A percentile compares a stretch with the other conserved stretches of the same genome.
Evolutionary conservation across 2,797 vertebrate species (phyloP).

Genomic region (Micrastur ruficollis): DNA sequence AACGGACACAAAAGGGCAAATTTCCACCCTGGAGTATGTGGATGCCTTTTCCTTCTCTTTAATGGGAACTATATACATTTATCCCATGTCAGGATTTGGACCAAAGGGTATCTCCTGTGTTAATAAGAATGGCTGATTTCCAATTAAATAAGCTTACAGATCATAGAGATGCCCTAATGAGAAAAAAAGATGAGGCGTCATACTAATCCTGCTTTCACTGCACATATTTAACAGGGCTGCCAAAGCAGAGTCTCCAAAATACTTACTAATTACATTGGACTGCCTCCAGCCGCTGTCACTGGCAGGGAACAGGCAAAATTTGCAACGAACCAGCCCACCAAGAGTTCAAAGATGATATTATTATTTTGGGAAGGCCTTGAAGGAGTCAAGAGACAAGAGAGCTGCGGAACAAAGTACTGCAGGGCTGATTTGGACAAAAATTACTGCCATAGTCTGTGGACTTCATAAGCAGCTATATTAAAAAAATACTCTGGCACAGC

Average conservation of each 20-base stretch:
- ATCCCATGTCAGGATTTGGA: background rate
- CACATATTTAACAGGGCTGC: constrained; percentile 42
- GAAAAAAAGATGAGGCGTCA: background rate
- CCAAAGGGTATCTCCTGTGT: background rate
- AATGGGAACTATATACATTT: background rate
- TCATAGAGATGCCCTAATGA: constrained; percentile 15
- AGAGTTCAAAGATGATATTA: background rate
- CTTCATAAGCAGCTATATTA: background rate
- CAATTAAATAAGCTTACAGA: constrained; percentile 41
- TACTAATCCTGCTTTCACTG: constrained; percentile 34
- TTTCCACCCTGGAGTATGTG: background rate
- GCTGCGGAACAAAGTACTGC: background rate
- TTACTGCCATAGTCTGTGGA: background rate
- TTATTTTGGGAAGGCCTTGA: background rate
- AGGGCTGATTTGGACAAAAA: background rate
- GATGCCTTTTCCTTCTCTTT: background rate
- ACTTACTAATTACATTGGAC: constrained; percentile 51
- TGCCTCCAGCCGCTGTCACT: constrained; percentile 8
- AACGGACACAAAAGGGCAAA: constrained; percentile 61
- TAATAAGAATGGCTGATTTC: constrained; percentile 53
- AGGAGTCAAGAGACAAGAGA: background rate
- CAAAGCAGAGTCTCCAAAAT: constrained; percentile 33
- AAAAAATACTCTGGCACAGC: background rate
- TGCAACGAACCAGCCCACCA: background rate
- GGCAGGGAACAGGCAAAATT: background rate